Evolutionary conservation across 23 tunicate genomes (phyloP), one percentile per base, ranked within the genome.

Genomic region (Phallusia fumigata): DNA sequence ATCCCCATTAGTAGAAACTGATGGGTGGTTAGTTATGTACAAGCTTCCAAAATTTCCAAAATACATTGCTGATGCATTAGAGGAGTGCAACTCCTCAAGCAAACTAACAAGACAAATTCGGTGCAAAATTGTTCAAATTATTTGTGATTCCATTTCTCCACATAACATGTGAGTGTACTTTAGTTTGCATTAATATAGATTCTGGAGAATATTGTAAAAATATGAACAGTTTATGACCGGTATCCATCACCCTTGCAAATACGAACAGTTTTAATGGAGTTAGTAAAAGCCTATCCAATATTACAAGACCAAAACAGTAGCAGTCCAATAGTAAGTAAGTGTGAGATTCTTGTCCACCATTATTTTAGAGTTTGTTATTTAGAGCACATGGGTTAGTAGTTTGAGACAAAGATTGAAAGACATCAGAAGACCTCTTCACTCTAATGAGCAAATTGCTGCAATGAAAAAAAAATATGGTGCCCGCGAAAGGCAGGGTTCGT

Each of bases 41-140:
- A 58, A 58, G 69, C 69, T 58, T 58, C 69, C 69, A 58, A 58
- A 58, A 58, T 58, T 58, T 58, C 69, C 69, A 58, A 58, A 58
- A 58, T 58, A 58, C 28, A 58, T 58, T 58, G 69, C 3, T 58
- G 69, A 58, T 58, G 69, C 69, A 6, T 58, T 58, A 16, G 69
- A 58, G 16, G 28, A 58, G 11, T 58, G 69, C 28, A 58, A 58
- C 69, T 58, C 69, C 5, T 16, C 69, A 58, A 58, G 69, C 69
- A 58, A 58, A 58, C 69, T 58, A 21, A 58, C 69, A 6, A 58
- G 13, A 13, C 8, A 58, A 58, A 58, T 58, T 58, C 8, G 69
- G 69, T 6, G 69, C 69, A 58, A 58, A 24, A 58, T 58, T 58
- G 69, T 58, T 24, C 69, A 58, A 58, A 11, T 58, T 13, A 58